These are phyloP conservation scores for Eublepharis macularius DNA, from an alignment of 2,113 vertebrate genomes.

Conservation along the genomic window DNA sequence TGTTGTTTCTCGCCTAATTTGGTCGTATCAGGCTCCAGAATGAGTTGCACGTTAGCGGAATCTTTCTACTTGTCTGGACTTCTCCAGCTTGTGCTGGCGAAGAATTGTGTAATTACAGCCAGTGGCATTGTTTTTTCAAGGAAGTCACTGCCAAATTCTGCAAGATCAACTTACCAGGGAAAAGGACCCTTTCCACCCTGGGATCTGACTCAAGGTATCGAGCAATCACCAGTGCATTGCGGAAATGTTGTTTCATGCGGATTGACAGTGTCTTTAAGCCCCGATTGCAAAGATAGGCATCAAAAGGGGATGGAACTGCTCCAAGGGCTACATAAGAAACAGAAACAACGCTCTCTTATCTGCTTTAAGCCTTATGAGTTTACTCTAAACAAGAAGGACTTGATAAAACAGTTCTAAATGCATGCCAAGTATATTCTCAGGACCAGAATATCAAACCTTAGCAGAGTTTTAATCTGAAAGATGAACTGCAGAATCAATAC, in stretches of 20 bases:
- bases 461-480: not conserved
- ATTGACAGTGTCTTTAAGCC: constrained; percentile 92
- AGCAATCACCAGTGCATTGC: constrained; percentile 82
- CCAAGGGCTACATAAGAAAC: constrained; percentile 79
- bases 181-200: constrained; percentile 86
- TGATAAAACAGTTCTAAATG: not conserved
- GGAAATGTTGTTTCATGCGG: constrained; percentile 92
- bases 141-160: not conserved
- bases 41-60: too few species aligned
- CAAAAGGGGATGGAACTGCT: constrained; percentile 89
- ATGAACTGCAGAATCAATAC: not conserved
- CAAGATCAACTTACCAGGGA: constrained; percentile 80
- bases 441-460: not conserved
- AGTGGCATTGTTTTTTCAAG: not conserved
- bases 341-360: not conserved
- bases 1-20: not conserved
- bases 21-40: not conserved
- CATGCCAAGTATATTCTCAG: not conserved
- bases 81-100: not conserved
- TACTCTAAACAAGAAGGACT: not conserved
- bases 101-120: not conserved
- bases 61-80: not conserved
- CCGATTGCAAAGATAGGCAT: constrained; percentile 89
- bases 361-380: not conserved
- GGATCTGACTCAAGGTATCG: constrained; percentile 82